Conservation (phyloP, 2,113 vertebrate genomes). For the Equus quagga region DNA sequence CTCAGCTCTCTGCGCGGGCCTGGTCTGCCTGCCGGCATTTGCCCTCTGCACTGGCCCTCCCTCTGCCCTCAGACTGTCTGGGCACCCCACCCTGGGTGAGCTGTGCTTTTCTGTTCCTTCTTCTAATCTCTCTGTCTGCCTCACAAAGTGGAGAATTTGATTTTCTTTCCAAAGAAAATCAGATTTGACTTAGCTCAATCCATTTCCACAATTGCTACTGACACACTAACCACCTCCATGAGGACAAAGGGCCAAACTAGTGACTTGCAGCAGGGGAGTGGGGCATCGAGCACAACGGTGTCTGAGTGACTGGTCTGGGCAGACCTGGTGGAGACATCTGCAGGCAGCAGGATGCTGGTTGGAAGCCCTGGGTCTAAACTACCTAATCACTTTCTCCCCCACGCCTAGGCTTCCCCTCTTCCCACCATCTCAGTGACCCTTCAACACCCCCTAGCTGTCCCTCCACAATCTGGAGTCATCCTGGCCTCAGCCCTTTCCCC, state of each 20-base stretch:
- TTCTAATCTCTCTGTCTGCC: slow-evolving; percentile 58
- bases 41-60: fast-evolving
- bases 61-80: neutral
- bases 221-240: slow-evolving; percentile 23
- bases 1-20: fast-evolving
- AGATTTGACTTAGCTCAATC: slow-evolving; percentile 70
- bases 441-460: fast-evolving
- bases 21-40: fast-evolving
- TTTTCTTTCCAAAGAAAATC: slow-evolving; percentile 75
- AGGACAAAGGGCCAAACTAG: neutral
- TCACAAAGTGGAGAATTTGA: slow-evolving; percentile 69
- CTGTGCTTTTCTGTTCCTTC: neutral
- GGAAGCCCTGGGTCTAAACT: neutral
- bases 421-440: neutral
- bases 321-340: neutral
- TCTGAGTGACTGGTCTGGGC: neutral
- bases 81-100: neutral
- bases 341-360: neutral
- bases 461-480: neutral
- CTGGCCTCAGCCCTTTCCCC: neutral
- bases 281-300: fast-evolving
- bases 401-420: neutral
- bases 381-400: fast-evolving
- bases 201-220: slow-evolving; percentile 65
- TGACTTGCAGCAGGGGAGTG: neutral